phyloP scores from a whole-genome alignment of 2,797 vertebrate genomes.

The Cossypha caffra region DNA sequence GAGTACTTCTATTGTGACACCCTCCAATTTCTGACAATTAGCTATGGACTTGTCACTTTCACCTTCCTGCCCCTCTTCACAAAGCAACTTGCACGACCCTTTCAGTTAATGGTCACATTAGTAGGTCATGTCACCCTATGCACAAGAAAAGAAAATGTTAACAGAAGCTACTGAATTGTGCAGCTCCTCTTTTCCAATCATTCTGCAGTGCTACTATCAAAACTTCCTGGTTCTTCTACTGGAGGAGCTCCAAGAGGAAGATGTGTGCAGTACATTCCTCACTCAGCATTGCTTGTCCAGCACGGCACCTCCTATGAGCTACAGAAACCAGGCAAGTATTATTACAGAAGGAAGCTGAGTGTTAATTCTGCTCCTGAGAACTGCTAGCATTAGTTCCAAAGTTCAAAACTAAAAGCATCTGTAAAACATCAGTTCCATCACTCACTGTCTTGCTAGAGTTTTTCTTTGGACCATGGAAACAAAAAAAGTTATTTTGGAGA shows the following conservation, averaged over 20 bases:
- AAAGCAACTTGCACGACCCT: neutral
- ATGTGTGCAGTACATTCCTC: fast-evolving
- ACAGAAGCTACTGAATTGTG: neutral
- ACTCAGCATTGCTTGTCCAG: neutral
- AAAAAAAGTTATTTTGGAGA: neutral
- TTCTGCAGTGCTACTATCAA: neutral
- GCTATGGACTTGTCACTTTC: neutral
- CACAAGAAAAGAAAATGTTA: neutral
- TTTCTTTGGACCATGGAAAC: neutral
- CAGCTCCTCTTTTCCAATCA: neutral
- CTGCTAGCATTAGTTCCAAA: neutral
- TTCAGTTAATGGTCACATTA: neutral
- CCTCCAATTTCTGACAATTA: neutral
- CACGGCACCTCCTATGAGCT: neutral
- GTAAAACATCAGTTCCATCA: neutral
- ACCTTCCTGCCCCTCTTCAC: neutral
- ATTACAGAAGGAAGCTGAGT: neutral
- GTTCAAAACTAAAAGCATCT: neutral
- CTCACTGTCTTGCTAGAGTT: neutral
- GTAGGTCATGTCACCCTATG: neutral
- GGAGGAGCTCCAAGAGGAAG: neutral
- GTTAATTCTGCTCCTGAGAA: neutral
- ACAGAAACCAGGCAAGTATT: neutral
- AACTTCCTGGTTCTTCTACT: neutral
- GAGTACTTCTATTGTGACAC: neutral